phyloP scores from a whole-genome alignment of 2,888 invertebrate species.

The Lithophane semibrunnea region DNA sequence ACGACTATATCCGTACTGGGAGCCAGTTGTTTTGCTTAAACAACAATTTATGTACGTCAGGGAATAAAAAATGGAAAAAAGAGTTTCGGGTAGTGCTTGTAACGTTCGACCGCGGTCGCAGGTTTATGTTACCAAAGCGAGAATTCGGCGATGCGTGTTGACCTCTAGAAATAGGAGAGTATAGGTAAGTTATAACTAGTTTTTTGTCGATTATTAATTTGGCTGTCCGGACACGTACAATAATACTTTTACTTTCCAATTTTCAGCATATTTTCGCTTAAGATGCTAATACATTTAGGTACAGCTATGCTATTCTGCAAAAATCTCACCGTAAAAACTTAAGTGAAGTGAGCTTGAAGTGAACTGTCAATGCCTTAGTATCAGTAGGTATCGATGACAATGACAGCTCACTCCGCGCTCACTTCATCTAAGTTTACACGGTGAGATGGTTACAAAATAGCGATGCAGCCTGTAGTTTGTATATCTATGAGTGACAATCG shows the following conservation, averaged over 20 bases:
- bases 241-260: not conserved
- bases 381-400: no score
- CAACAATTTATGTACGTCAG: conserved; percentile 77
- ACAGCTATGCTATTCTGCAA: not conserved
- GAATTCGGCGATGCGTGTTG: conserved; percentile 21
- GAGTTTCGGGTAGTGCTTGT: conserved; percentile 55
- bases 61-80: conserved; percentile 67
- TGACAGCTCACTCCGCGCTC: no score
- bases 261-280: not conserved
- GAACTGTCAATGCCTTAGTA: no score
- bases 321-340: no score
- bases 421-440: no score
- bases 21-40: conserved; percentile 79
- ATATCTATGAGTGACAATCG: not conserved
- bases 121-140: conserved; percentile 44
- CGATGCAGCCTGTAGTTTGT: no score
- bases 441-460: no score
- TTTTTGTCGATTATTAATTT: conserved; percentile 4
- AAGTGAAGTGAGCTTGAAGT: no score
- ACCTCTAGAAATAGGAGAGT: conserved; percentile 18
- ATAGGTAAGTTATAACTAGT: not conserved
- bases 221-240: not conserved
- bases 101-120: conserved; percentile 27
- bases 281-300: not conserved
- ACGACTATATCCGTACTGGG: conserved; percentile 74